These are phyloP conservation scores for Stenodema calcarata DNA, from an alignment of 2,888 invertebrate genomes.

Conservation along the genomic window DNA sequence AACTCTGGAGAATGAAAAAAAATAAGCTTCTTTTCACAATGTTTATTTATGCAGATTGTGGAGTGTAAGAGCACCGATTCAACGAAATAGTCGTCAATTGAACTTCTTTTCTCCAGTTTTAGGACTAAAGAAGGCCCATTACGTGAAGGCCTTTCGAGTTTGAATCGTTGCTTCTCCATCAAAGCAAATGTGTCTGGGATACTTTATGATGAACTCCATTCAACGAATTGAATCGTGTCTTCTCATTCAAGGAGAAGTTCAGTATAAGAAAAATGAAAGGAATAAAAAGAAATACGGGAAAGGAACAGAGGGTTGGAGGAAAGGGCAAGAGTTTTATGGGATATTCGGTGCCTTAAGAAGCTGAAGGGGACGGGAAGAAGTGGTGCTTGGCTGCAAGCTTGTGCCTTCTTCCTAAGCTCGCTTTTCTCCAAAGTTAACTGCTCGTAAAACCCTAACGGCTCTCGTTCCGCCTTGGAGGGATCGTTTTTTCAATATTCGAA, in stretches of 20 bases:
- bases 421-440: constrained; percentile 6
- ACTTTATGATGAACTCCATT: background rate
- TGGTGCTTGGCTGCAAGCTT: background rate
- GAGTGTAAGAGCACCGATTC: background rate
- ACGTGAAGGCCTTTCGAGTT: background rate
- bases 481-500: background rate
- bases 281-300: background rate
- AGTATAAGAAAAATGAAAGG: background rate
- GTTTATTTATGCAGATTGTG: background rate
- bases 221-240: background rate
- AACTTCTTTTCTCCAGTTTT: background rate
- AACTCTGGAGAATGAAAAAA: background rate
- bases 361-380: background rate
- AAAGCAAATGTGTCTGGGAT: constrained; percentile 2
- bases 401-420: background rate
- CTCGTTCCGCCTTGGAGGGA: background rate
- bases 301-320: background rate
- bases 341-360: background rate
- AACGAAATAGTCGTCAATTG: background rate
- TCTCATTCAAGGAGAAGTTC: background rate
- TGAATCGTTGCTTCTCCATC: background rate
- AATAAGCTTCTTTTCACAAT: background rate
- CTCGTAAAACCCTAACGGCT: background rate
- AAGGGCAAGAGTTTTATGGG: background rate
- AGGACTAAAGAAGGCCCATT: background rate